A percentile compares a stretch with the other conserved stretches of the same genome.
Conservation (phyloP, 2,797 vertebrate genomes). For the Hoplostethus atlanticus region DNA sequence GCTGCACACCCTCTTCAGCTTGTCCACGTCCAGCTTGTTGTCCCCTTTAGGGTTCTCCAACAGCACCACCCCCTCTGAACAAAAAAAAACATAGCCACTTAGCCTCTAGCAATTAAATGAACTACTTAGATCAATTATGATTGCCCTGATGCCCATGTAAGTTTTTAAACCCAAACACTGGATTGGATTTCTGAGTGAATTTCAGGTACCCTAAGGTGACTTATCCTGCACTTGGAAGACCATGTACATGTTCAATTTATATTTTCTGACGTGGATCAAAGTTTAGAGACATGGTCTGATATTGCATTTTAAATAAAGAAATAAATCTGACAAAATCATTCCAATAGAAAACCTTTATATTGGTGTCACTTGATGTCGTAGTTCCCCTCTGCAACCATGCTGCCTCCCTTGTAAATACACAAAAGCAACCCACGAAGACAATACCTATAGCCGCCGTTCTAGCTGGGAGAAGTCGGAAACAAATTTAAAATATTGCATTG, state of each 20-base stretch:
- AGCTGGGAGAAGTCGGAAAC: neutral
- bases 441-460: neutral
- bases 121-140: neutral
- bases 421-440: neutral
- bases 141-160: neutral
- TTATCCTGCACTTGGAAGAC: neutral
- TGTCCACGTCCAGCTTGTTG: constrained; percentile 85
- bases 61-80: constrained; percentile 91
- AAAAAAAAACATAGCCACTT: constrained; percentile 14
- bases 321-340: too few relatives aligned
- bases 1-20: constrained; percentile 85
- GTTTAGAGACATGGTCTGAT: too few relatives aligned
- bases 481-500: neutral
- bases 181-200: neutral
- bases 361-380: neutral
- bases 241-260: neutral
- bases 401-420: too few relatives aligned
- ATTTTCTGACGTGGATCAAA: too few relatives aligned
- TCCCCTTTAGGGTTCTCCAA: constrained; percentile 97
- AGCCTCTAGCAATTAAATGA: neutral
- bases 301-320: too few relatives aligned
- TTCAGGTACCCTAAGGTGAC: neutral
- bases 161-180: neutral
- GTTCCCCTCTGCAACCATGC: neutral
- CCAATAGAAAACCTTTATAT: too few relatives aligned